Conservation (phyloP, 2,797 vertebrate species). For the Thalassophryne amazonica region DNA sequence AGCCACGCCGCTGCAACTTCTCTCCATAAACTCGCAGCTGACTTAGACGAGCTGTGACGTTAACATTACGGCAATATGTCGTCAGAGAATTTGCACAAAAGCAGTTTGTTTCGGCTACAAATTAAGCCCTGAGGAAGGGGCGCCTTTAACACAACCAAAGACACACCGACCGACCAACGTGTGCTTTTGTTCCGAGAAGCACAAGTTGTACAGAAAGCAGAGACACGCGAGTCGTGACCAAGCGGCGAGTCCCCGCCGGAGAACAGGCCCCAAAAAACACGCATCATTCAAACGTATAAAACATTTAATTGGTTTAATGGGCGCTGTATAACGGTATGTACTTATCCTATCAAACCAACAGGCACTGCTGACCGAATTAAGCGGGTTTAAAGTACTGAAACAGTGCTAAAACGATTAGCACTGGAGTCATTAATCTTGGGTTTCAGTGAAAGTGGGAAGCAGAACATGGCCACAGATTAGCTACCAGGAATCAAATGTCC, state of each 20-base stretch:
- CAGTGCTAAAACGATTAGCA: conserved; percentile 33
- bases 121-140: background rate
- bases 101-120: background rate
- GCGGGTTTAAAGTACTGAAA: conserved; percentile 29
- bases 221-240: conserved; percentile 68
- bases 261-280: background rate
- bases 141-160: background rate
- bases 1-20: background rate
- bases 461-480: conserved; percentile 6
- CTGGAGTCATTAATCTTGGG: conserved; percentile 12
- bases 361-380: background rate
- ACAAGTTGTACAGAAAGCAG: no score
- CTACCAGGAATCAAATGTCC: conserved; percentile 21
- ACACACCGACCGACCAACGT: background rate
- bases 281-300: background rate
- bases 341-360: conserved; percentile 33
- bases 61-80: background rate
- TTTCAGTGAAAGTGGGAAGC: conserved; percentile 7
- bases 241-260: no score
- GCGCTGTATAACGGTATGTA: background rate
- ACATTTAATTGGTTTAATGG: conserved; percentile 1
- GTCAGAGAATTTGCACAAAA: background rate
- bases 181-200: background rate
- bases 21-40: background rate
- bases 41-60: background rate